Conservation (phyloP, 2,797 vertebrate genomes). For the Acrossocheilus wenchowensis region DNA sequence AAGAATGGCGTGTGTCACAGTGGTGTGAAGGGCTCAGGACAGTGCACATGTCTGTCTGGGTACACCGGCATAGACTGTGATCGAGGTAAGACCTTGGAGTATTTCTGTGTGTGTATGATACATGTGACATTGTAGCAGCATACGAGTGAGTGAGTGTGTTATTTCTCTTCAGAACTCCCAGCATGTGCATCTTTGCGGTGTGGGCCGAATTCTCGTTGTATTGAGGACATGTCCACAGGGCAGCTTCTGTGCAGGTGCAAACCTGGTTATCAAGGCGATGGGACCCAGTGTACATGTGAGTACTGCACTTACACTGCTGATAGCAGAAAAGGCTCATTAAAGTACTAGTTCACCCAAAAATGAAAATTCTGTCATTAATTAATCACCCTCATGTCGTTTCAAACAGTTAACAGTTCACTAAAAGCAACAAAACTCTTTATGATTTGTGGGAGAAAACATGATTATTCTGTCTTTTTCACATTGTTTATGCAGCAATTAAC, state of each 20-base stretch:
- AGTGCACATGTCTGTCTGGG: slow-evolving; percentile 86
- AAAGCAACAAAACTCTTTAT: background rate
- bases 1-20: slow-evolving; percentile 85
- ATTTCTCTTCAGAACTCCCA: slow-evolving; percentile 76
- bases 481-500: slow-evolving; percentile 82
- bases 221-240: slow-evolving; percentile 72
- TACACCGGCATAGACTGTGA: slow-evolving; percentile 86
- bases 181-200: slow-evolving; percentile 82
- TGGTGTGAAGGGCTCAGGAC: slow-evolving; percentile 81
- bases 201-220: slow-evolving; percentile 80
- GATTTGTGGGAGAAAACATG: background rate
- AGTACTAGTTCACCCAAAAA: background rate
- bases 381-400: too few species aligned
- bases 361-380: background rate
- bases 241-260: slow-evolving; percentile 83
- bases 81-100: slow-evolving; percentile 76
- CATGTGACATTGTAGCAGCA: background rate
- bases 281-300: slow-evolving; percentile 84
- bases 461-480: background rate
- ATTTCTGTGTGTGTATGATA: background rate
- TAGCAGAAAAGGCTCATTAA: background rate
- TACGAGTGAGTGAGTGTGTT: background rate
- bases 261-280: slow-evolving; percentile 73
- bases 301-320: slow-evolving; percentile 45
- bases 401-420: background rate